A percentile compares a stretch with the other conserved stretches of the same genome.
phyloP scores from a whole-genome alignment of 2,888 invertebrate genomes.

The Tinea trinotella region DNA sequence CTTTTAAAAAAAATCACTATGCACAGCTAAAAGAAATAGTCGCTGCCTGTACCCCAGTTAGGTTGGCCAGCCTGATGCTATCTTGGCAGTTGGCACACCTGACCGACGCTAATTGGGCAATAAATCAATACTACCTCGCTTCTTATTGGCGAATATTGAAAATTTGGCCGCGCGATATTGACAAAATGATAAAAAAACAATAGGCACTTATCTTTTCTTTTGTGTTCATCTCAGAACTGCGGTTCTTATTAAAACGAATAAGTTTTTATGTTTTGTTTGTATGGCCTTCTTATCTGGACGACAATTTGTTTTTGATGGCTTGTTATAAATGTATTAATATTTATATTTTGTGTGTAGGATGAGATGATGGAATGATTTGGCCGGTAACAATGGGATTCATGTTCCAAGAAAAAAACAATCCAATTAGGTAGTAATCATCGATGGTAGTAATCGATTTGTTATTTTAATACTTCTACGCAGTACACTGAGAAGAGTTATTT shows the following conservation, averaged over 20 bases:
- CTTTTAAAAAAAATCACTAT: constrained; percentile 69
- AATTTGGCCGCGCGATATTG: constrained; percentile 73
- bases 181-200: constrained; percentile 71
- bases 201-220: constrained; percentile 65
- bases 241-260: constrained; percentile 65
- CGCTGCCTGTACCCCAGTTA: constrained; percentile 53
- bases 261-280: constrained; percentile 58
- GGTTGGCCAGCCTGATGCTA: constrained; percentile 69
- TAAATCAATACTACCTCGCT: constrained; percentile 72
- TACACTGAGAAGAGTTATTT: too few species aligned
- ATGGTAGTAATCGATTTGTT: neutral
- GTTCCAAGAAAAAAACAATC: neutral
- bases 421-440: neutral
- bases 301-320: constrained; percentile 68
- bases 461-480: neutral
- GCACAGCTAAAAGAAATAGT: constrained; percentile 52
- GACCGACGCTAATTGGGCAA: constrained; percentile 74
- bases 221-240: constrained; percentile 66
- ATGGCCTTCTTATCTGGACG: constrained; percentile 59
- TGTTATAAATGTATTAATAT: constrained; percentile 66
- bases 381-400: neutral
- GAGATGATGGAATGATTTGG: constrained; percentile 6
- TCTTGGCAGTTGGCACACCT: constrained; percentile 74
- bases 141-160: constrained; percentile 73
- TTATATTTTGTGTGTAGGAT: constrained; percentile 38